These are phyloP conservation scores for Limnephilus marmoratus DNA, from an alignment of 2,888 invertebrate species.

Conservation along the genomic window DNA sequence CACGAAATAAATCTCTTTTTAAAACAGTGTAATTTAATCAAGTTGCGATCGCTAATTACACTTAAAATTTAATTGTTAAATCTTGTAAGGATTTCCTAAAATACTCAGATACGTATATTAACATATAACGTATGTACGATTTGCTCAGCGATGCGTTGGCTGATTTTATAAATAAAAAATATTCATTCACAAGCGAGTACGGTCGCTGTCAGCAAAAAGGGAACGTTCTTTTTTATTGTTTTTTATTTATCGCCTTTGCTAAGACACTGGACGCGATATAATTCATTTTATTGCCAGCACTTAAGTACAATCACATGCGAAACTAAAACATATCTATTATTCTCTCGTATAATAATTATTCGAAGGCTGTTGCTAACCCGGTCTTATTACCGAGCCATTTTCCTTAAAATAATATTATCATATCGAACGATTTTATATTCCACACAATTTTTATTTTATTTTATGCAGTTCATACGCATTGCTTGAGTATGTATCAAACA, in stretches of 20 bases:
- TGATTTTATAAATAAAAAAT: slow-evolving; percentile 32
- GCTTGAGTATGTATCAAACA: neutral
- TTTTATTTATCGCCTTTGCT: slow-evolving; percentile 26
- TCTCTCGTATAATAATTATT: neutral
- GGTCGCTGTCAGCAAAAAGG: slow-evolving; percentile 2
- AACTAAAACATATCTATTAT: neutral
- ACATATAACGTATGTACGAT: neutral
- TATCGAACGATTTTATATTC: neutral
- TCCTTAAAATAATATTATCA: neutral
- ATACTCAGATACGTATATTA: neutral
- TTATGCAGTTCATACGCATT: no score
- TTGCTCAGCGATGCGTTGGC: slow-evolving; percentile 36
- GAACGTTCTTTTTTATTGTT: neutral
- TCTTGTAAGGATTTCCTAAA: neutral
- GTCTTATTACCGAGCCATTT: neutral
- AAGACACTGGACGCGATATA: slow-evolving; percentile 12
- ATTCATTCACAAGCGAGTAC: slow-evolving; percentile 26
- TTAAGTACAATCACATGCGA: neutral
- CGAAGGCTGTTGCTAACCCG: slow-evolving; percentile 17
- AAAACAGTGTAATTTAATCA: neutral
- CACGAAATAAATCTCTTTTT: neutral
- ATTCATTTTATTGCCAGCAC: slow-evolving; percentile 29
- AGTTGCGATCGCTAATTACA: neutral
- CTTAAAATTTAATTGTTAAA: neutral
- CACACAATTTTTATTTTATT: no score